Evolutionary conservation across 2,797 vertebrate species (phyloP).

Genomic region (Lemur catta): DNA sequence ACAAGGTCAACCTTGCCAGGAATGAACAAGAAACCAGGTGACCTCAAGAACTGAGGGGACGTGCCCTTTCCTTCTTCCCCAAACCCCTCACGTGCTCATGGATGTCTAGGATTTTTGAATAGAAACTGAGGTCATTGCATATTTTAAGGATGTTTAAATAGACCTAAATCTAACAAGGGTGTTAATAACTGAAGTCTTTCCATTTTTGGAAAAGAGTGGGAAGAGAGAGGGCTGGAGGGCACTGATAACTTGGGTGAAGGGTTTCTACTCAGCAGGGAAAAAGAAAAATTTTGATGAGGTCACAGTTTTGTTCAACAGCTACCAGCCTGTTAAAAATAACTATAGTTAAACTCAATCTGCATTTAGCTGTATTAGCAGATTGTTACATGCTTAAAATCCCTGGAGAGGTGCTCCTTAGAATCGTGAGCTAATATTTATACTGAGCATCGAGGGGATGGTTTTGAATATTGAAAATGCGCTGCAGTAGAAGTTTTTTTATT

Average conservation of each 20-base stretch:
- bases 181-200: background rate
- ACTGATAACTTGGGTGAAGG: background rate
- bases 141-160: background rate
- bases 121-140: slow-evolving; percentile 1
- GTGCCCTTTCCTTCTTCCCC: background rate
- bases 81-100: background rate
- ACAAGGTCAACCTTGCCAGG: slow-evolving; percentile 16
- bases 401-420: background rate
- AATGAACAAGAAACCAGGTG: background rate
- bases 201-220: background rate
- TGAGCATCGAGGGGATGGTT: slow-evolving; percentile 3
- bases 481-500: background rate
- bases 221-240: background rate
- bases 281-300: background rate
- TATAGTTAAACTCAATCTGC: slow-evolving; percentile 9
- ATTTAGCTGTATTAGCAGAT: background rate
- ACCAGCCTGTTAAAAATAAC: slow-evolving; percentile 14
- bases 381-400: slow-evolving; percentile 25
- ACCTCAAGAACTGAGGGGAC: background rate
- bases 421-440: background rate
- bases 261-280: background rate
- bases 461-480: slow-evolving; percentile 20
- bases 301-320: background rate
- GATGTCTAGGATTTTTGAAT: background rate
- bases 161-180: background rate